phyloP scores from a whole-genome alignment of 2,113 vertebrate genomes.

The Scolopax mira region DNA sequence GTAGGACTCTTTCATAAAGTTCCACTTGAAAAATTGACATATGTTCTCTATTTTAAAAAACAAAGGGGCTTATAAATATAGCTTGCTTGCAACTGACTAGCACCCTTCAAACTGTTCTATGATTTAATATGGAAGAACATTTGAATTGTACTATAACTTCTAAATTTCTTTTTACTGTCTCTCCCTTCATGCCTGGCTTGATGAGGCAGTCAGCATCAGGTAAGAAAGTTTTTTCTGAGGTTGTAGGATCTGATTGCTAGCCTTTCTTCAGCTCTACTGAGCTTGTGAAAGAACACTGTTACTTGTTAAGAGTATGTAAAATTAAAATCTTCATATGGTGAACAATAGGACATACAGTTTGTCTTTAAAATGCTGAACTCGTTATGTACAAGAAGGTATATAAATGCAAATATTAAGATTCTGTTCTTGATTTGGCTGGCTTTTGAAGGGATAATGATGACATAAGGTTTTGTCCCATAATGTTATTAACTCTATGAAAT shows the following conservation, averaged over 20 bases:
- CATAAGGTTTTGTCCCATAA: neutral
- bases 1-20: neutral
- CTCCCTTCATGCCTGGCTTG: conserved; percentile 84
- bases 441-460: neutral
- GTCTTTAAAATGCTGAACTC: neutral
- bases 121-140: neutral
- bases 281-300: neutral
- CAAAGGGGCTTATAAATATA: neutral
- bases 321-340: neutral
- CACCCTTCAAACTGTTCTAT: neutral
- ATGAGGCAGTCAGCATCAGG: conserved; percentile 83
- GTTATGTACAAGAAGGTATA: neutral
- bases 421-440: neutral
- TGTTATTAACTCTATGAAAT: neutral
- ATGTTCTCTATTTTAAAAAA: neutral
- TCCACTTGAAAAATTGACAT: neutral
- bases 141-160: conserved; percentile 43
- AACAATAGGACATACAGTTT: neutral
- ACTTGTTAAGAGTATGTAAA: neutral
- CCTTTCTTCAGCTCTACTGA: neutral
- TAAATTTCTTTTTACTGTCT: conserved; percentile 74
- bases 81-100: neutral
- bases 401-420: neutral
- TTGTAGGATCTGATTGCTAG: neutral
- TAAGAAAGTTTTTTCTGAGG: conserved; percentile 74